Base-by-base conservation (phyloP, 2,113 vertebrate species). In the Calyptommatus sinebrachiatus region DNA sequence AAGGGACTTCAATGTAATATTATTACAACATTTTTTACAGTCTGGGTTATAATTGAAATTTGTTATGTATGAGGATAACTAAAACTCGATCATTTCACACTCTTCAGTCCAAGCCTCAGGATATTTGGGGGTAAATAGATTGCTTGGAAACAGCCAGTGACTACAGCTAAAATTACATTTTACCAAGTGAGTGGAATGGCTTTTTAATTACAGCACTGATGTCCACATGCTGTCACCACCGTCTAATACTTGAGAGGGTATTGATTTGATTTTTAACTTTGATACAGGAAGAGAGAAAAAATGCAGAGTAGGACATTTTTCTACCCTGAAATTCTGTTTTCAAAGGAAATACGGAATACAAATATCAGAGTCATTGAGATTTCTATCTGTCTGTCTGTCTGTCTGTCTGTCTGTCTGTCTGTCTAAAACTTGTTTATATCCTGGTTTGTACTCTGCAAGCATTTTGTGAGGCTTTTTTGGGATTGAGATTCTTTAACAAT, bases 151-250 rank as follows among this genome's bases (percentile, higher is more conserved):
- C 88, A 91, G 88, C 87, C 89, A 93, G 92, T 89, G 91, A 93
- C 93, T 94, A 91, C 89, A 91, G 92, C 88, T 95, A 93, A 94
- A 95, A 95, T 96, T 95, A 92, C 90, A 94, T 94, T 92, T 95
- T 93, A 94, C 91, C 89, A 91, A 92, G 89, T 92, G 91, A 94
- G 92, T 85, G 92, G 92, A 92, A 91, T 94, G 94, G 89, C 88
- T 95, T 95, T 96, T 96, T 94, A 95, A 95, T 96, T 94, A 94
- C 92, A 93, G 87, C 89, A 89, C 90, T 93, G 92, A 92, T 93
- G 93, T 90, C 92, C 89, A 0, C 92, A 92, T 90, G 88, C 93
- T 95, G 92, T 94, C 89, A 89, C 89, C 93, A 94, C 91, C 72
- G 0, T 92, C 90, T 93, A 92, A 95, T 91, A 92, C 91, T n/a